A percentile compares a stretch with the other conserved stretches of the same genome.
Conservation (phyloP, 2,797 vertebrate genomes). For the Lindbergichthys nudifrons region DNA sequence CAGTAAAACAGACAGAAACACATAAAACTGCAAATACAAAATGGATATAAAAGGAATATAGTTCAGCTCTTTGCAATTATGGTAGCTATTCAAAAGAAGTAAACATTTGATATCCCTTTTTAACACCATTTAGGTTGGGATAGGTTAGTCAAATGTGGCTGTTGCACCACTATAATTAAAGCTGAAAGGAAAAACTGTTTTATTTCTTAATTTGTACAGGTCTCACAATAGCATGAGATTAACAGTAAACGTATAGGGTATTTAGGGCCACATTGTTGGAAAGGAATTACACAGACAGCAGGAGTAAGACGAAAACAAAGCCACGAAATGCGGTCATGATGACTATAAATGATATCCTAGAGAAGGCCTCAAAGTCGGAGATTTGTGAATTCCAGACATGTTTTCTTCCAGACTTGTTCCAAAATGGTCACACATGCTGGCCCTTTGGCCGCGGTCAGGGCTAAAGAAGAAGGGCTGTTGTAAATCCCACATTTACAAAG, state of each 20-base stretch:
- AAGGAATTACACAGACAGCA: neutral
- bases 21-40: too few species aligned
- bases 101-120: neutral
- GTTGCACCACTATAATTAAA: neutral
- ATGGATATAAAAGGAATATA: neutral
- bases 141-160: neutral
- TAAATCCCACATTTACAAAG: slow-evolving; percentile 65
- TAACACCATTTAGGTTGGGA: neutral
- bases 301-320: slow-evolving; percentile 2
- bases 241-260: neutral
- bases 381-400: slow-evolving; percentile 57
- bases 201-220: neutral
- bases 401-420: slow-evolving; percentile 57
- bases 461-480: slow-evolving; percentile 17
- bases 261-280: neutral
- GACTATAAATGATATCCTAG: neutral
- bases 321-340: slow-evolving; percentile 3
- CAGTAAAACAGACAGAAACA: slow-evolving; percentile 4
- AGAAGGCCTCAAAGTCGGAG: slow-evolving; percentile 9
- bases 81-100: neutral
- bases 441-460: slow-evolving; percentile 1
- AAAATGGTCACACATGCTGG: slow-evolving; percentile 38
- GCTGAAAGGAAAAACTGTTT: neutral
- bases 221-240: neutral
- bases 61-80: neutral